Evolutionary conservation across 2,888 invertebrate species (phyloP), one percentile per base, ranked within the genome.

Genomic region (Drosophila colorata): DNA sequence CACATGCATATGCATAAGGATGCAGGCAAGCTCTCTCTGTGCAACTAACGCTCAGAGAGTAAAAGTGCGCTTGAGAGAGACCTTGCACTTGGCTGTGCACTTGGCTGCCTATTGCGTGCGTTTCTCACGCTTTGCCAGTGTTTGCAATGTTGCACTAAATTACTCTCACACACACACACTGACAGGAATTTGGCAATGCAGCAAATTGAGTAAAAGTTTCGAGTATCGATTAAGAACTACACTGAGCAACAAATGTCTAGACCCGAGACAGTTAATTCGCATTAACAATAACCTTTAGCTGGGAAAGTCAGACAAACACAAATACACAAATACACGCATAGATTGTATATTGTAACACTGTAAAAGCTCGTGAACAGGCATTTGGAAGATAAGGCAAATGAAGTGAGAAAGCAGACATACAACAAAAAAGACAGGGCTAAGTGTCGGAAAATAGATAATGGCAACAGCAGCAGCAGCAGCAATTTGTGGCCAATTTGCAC

Each of bases 61-160:
- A 8, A 23, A 33, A 35, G 20, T 57, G 52, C 33, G 16, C 31
- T 14, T 9, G 28, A 47, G 53, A 65, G 46, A 81, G 87, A 83
- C 83, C 83, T 83, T 87, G 83, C 83, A 83, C 83, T 83, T 83
- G 83, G 71, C 52, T 57, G 43, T 58, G 43, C 51, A 68, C 57
- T 71, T 57, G 51, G 40, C 40, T 63, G 56, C 59, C 65, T 59
- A 57, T 66, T 57, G 71, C 61, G 48, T 60, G 68, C 28, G 52
- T 20, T 56, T 63, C 58, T 64, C 67, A 63, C 48, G 59, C 51
- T 74, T 41, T 43, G 52, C 59, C 18, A 58, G 47, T 52, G 63
- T 63, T 70, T 68, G 72, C 61, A 64, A 61, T 70, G 67, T 57
- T 83, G 74, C 55, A 77, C 70, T 78, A 68, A 76, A 64, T 78